phyloP scores from a whole-genome alignment of 2,113 vertebrate genomes.

The Eurystomus gularis region DNA sequence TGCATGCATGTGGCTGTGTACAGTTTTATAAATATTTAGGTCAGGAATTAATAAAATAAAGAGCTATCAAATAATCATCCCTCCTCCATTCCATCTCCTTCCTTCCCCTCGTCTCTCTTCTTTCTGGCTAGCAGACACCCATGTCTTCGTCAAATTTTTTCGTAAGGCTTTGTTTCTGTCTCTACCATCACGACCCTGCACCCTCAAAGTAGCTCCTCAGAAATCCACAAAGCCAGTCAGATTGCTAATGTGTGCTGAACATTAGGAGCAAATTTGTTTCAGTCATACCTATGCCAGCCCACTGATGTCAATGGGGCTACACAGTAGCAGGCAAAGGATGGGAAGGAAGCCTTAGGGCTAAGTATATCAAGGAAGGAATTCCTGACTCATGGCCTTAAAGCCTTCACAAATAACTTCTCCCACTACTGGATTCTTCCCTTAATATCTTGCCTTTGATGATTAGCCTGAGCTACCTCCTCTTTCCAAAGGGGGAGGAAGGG shows the following conservation, averaged over 20 bases:
- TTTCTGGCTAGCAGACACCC: not conserved
- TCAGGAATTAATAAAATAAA: not conserved
- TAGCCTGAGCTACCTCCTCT: not conserved
- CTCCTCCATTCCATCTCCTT: not conserved
- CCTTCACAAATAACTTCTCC: slow-evolving; percentile 1
- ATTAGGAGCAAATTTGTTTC: not conserved
- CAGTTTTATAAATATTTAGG: not conserved
- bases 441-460: not conserved
- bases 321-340: not conserved
- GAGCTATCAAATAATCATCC: not conserved
- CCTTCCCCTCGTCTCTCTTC: not conserved
- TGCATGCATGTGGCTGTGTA: not conserved
- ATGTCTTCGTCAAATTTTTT: not conserved
- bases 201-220: not conserved
- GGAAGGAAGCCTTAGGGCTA: not conserved
- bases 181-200: not conserved
- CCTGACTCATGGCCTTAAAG: slow-evolving; percentile 21
- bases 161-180: not conserved
- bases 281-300: not conserved
- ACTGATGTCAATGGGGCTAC: not conserved
- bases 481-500: not conserved
- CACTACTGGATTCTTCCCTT: not conserved
- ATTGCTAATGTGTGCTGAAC: not conserved
- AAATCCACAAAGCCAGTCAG: not conserved
- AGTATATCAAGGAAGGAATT: not conserved